Evolutionary conservation across 2,113 vertebrate species (phyloP).

Genomic region (Crotalus helleri): DNA sequence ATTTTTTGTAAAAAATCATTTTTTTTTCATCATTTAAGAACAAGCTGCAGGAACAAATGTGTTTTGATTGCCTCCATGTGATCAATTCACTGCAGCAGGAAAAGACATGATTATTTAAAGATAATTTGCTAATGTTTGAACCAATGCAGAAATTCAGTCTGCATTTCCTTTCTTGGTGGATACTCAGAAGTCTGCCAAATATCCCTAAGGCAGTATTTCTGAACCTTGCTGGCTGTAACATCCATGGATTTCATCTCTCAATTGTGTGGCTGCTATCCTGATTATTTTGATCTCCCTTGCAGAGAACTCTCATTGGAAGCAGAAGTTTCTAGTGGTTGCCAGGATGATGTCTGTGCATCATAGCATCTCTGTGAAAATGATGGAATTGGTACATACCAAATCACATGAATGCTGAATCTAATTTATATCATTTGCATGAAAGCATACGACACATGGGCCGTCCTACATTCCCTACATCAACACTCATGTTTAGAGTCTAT

Average conservation of each 20-base stretch:
- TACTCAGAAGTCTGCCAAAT: too few species aligned
- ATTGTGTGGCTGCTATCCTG: neutral
- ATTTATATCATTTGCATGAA: neutral
- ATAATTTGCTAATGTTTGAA: neutral
- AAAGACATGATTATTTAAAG: too few species aligned
- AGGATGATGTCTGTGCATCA: neutral
- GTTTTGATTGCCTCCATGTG: neutral
- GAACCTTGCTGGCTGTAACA: neutral
- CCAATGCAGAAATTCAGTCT: neutral
- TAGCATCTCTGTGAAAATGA: neutral
- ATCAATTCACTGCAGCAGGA: neutral
- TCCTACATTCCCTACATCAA: neutral
- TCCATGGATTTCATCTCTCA: neutral
- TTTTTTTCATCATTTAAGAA: neutral
- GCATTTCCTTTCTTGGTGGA: neutral
- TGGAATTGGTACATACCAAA: neutral
- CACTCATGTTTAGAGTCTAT: neutral
- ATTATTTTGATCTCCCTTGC: neutral
- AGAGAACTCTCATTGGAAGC: neutral
- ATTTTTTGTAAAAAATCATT: too few species aligned
- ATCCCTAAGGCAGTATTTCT: neutral
- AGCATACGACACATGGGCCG: neutral
- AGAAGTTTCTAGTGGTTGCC: neutral
- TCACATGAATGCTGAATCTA: neutral
- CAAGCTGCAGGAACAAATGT: too few species aligned